Evolutionary conservation across 2,113 vertebrate species (phyloP), one percentile per base, ranked within the genome.

Genomic region (Chlamydotis undulata): DNA sequence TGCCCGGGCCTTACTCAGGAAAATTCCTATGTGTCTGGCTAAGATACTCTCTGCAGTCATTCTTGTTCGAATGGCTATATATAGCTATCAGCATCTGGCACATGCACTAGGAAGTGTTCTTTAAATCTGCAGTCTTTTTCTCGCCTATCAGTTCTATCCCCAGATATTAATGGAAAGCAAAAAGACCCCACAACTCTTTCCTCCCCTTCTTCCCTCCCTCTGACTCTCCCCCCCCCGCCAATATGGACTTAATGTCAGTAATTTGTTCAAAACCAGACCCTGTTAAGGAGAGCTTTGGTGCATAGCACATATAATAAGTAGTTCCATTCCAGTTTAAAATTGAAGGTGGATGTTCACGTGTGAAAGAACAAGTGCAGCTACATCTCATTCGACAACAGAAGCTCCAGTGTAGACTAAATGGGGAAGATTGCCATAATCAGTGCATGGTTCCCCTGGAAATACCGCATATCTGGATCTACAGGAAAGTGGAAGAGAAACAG

Each of bases 81-180:
- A 92, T 93, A 91, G 95, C 73, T 87, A 67, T 87, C 81, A 94
- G 89, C 80, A 92, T 93, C 77, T 93, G 91, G 78, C 92, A 82
- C n/a, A 81, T 0, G 2, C 1, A 0, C 82, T 68, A 55, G 78
- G 74, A 87, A 90, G 35, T 80, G 53, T 93, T 90, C 77, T 74
- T 94, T 93, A 76, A 67, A 89, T 93, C 53, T 89, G 64, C 47
- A 75, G 6, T 75, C 56, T 84, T 87, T 83, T 80, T 69, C 87
- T 65, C 0, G 2, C 67, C 59, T 73, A 45, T 90, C 45, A 39
- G 41, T 77, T 93, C 41, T 75, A 21, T 81, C 55, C 64, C 59
- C 33, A 22, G 28, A 55, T 60, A 77, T 82, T 95, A 94, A 53
- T 64, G 61, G 69, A 78, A 78, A 76, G 41, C 21, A 80, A 87